phyloP scores from a whole-genome alignment of 2,888 invertebrate species.

The Gasteruption jaculator region DNA sequence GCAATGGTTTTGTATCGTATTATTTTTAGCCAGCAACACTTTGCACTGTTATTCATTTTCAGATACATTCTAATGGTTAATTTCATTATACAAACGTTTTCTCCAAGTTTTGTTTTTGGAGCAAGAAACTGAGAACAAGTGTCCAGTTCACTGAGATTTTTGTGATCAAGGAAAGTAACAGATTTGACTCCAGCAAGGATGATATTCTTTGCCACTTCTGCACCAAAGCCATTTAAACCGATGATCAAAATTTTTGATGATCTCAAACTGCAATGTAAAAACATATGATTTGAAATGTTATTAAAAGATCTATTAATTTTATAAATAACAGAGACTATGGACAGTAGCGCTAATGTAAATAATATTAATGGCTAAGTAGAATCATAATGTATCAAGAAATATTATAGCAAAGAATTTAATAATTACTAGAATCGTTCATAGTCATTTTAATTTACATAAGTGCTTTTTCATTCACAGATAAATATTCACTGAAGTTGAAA shows the following conservation, averaged over 20 bases:
- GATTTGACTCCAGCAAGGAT: slow-evolving; percentile 90
- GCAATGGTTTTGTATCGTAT: not conserved
- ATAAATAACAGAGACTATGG: too few species aligned
- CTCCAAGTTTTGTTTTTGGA: slow-evolving; percentile 66
- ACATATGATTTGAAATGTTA: not conserved
- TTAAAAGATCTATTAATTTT: slow-evolving; percentile 3
- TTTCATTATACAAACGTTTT: slow-evolving; percentile 60
- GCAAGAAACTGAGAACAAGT: slow-evolving; percentile 81
- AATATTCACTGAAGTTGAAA: too few species aligned
- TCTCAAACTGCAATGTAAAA: slow-evolving; percentile 61
- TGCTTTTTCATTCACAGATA: too few species aligned
- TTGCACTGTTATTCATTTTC: not conserved
- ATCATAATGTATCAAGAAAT: too few species aligned
- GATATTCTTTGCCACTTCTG: slow-evolving; percentile 95
- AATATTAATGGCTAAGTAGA: too few species aligned
- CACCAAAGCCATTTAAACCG: slow-evolving; percentile 85
- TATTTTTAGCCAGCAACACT: slow-evolving; percentile 4
- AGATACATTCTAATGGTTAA: not conserved
- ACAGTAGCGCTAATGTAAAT: too few species aligned
- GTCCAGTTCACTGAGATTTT: slow-evolving; percentile 68
- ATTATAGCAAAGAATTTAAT: too few species aligned
- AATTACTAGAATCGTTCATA: too few species aligned
- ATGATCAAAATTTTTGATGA: slow-evolving; percentile 82
- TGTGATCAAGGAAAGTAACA: slow-evolving; percentile 78
- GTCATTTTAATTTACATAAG: too few species aligned